These are phyloP conservation scores for Tenthredo distinguenda DNA, from an alignment of 2,888 invertebrate genomes.

Conservation along the genomic window DNA sequence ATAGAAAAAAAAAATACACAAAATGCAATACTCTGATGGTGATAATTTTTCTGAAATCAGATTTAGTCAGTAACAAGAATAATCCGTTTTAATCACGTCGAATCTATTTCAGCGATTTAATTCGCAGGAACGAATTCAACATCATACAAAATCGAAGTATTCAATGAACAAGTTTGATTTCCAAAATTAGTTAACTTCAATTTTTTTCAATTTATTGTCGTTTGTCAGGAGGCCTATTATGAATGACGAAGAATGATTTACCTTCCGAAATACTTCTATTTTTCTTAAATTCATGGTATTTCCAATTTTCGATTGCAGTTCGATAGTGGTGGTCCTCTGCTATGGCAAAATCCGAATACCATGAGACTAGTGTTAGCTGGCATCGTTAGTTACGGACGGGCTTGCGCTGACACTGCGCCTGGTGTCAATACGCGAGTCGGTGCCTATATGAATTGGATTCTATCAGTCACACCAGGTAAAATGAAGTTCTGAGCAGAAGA, in stretches of 20 bases:
- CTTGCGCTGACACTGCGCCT: conserved; percentile 80
- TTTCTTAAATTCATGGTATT: conserved; percentile 18
- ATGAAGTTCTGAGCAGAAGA: neutral
- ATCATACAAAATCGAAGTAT: neutral
- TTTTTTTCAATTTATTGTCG: neutral
- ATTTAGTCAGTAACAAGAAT: neutral
- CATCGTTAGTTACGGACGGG: conserved; percentile 80
- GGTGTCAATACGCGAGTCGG: conserved; percentile 82
- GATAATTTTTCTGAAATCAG: neutral
- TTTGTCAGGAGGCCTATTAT: neutral
- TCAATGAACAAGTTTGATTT: neutral
- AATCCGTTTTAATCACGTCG: neutral
- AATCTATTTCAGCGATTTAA: neutral
- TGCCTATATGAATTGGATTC: conserved; percentile 81
- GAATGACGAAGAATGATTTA: neutral
- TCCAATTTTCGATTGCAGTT: conserved; percentile 63
- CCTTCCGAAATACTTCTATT: neutral
- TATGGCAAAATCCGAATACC: conserved; percentile 79
- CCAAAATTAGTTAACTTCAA: neutral
- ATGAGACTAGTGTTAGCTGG: conserved; percentile 75
- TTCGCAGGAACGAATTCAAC: neutral
- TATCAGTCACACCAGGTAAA: conserved; percentile 62
- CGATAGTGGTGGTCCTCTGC: conserved; percentile 81
- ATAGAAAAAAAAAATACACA: neutral
- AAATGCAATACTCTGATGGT: neutral